Percentiles rank a stretch among this genome's conserved stretches.
Evolutionary conservation across 2,888 invertebrate species (phyloP).

Genomic region (Aethes cnicana): DNA sequence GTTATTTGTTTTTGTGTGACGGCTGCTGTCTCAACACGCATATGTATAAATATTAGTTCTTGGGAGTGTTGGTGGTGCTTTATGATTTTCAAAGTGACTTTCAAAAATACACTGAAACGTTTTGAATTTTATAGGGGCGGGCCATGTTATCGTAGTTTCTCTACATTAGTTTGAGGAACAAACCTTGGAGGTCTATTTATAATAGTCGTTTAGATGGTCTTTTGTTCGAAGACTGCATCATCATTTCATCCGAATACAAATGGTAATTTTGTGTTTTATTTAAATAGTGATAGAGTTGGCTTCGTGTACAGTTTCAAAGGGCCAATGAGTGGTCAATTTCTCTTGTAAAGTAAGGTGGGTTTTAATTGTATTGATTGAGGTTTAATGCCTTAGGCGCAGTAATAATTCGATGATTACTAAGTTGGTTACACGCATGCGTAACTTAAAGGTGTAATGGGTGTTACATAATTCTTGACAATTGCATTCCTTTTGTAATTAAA

Average conservation of each 20-base stretch:
- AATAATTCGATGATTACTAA: conserved; percentile 14
- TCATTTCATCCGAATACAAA: conserved; percentile 16
- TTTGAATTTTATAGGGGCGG: too few species aligned
- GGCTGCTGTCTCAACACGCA: too few species aligned
- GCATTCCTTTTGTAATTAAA: too few species aligned
- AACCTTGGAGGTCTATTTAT: conserved; percentile 37
- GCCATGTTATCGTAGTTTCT: too few species aligned
- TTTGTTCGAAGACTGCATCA: conserved; percentile 35
- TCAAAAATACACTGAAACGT: too few species aligned
- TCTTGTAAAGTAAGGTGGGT: conserved; percentile 38
- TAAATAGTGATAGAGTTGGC: not conserved
- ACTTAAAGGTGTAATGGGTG: not conserved
- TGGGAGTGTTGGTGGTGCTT: too few species aligned
- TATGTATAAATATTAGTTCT: too few species aligned
- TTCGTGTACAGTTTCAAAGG: not conserved
- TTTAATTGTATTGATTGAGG: conserved; percentile 41
- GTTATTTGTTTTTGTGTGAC: too few species aligned
- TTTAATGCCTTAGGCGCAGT: not conserved
- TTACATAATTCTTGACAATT: too few species aligned
- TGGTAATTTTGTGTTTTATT: not conserved
- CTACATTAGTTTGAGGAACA: too few species aligned
- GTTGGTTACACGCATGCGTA: conserved; percentile 7
- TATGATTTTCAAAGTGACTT: too few species aligned
- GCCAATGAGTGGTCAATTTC: conserved; percentile 51
- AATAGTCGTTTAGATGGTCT: conserved; percentile 37